Base-by-base conservation (phyloP, 2,797 vertebrate genomes). In the Chaetophractus vellerosus region DNA sequence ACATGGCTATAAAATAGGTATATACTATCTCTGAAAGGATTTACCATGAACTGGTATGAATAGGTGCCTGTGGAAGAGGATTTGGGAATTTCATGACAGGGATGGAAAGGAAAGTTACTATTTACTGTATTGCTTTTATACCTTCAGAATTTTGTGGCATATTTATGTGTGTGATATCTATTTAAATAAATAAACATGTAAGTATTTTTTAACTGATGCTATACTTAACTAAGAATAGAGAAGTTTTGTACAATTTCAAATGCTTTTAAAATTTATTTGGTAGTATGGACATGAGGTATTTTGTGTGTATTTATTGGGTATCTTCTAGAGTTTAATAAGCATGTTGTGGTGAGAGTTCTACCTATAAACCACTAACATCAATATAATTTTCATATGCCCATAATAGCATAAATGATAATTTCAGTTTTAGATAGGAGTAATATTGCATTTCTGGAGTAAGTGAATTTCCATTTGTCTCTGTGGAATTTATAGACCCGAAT, bases 141-240 rank as follows among this genome's bases (percentile, higher is more conserved):
- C 6, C 57, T 50, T 61, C 31, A 71, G 24, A 26, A 71, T 78
- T 68, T 85, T 61, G 0, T 41, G 33, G 36, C 57, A 55, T 41
- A 16, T 31, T 24, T 31, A 3, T 69, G 21, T 86, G 8, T 79
- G 9, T 69, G 9, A 79, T 18, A 55, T 50, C 1, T 1, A 24
- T 64, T 63, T 57, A 93, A 95, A 6, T 64, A 31, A 63, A 33
- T 88, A 80, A 94, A 83, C 57, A 5, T 50, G 64, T 80, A 61
- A 94, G 57, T 84, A 82, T 48, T 69, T 71, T 52, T 74, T 61
- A 86, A 79, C 28, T 69, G 9, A 76, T 38, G 28, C 9, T 28
- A 9, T 69, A 79, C 50, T 79, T 79, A 41, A 80, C 6, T 48
- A 85, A 79, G 2, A 96, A 21, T 71, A 6, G 71, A 91, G 45